These are phyloP conservation scores for Seira sanloemensis DNA, from an alignment of 2,888 invertebrate genomes.

Conservation along the genomic window DNA sequence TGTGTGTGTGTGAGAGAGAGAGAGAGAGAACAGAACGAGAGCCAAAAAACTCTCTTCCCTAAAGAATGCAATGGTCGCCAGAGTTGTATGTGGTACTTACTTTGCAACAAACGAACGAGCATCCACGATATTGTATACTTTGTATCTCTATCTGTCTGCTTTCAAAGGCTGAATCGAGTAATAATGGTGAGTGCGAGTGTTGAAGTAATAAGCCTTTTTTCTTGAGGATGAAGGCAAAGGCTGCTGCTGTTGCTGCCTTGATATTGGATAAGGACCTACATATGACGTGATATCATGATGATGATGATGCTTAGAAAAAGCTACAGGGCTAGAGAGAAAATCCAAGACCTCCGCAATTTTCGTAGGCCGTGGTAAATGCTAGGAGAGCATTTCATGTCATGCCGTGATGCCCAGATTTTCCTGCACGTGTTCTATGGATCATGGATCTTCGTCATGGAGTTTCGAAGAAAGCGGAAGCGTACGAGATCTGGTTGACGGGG, in stretches of 20 bases:
- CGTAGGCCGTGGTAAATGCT: too few species aligned
- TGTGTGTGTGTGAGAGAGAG: too few species aligned
- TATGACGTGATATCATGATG: neutral
- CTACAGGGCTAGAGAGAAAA: neutral
- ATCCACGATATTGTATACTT: neutral
- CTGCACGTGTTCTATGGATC: neutral
- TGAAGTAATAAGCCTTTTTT: too few species aligned
- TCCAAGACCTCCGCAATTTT: neutral
- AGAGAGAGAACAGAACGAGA: too few species aligned
- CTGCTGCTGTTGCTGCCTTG: neutral
- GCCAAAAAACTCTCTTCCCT: neutral
- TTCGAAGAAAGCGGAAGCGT: too few species aligned
- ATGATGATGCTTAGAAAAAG: neutral
- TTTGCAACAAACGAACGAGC: neutral
- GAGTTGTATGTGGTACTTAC: neutral
- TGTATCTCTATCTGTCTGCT: neutral
- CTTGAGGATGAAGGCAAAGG: neutral
- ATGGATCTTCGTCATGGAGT: too few species aligned
- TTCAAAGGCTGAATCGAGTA: too few species aligned
- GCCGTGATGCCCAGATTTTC: neutral
- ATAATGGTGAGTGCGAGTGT: too few species aligned
- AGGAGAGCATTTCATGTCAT: neutral
- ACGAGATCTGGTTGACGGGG: too few species aligned
- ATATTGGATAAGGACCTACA: neutral
- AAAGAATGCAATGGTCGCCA: neutral